Evolutionary conservation across 2,888 invertebrate genomes (phyloP), one percentile per base, ranked within the genome.

Genomic region (Campoplex nolae): DNA sequence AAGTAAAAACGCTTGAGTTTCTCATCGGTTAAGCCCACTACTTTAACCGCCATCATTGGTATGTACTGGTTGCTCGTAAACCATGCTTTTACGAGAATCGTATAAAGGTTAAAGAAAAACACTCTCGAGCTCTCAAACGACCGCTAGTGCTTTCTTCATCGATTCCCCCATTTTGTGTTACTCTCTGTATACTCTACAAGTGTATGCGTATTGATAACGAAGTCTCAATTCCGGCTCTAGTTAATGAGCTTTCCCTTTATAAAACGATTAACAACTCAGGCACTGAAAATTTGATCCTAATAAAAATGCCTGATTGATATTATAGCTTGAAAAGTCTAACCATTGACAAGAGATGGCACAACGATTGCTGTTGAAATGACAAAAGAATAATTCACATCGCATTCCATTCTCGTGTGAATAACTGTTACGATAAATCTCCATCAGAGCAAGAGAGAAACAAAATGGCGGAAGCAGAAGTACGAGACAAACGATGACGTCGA

Each of bases 11-110:
- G 75, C 68, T 54, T 62, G 76, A 51, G 74, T 76, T 84, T 51
- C 65, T 62, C 75, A 16, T 68, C 38, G 71, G 58, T 70, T 23
- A 54, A 42, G 42, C 48, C 76, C 80, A 32, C 73, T 48, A 54
- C 73, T 51, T 42, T 62, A 23, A 13, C 67, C 62, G 35, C 74
- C 58, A 48, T 78, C 78, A 73, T 83, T 87, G 73, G 81, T 75
- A 51, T 84, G 70, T 89, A 88, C 86, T 76, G 87, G 88, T 90
- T 89, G 89, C 89, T 92, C 92, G 91, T 92, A 90, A 92, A 92
- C 89, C 73, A 70, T 80, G 80, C 90, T 92, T 92, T 92, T 92
- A 92, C 86, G 92, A 91, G 90, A 88, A 89, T 89, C 91, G 88
- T 90, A 92, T 89, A 90, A 92, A 92, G 92, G 90, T 92, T 92